phyloP scores from a whole-genome alignment of 2,113 vertebrate species.

The Cephalophus harveyi region DNA sequence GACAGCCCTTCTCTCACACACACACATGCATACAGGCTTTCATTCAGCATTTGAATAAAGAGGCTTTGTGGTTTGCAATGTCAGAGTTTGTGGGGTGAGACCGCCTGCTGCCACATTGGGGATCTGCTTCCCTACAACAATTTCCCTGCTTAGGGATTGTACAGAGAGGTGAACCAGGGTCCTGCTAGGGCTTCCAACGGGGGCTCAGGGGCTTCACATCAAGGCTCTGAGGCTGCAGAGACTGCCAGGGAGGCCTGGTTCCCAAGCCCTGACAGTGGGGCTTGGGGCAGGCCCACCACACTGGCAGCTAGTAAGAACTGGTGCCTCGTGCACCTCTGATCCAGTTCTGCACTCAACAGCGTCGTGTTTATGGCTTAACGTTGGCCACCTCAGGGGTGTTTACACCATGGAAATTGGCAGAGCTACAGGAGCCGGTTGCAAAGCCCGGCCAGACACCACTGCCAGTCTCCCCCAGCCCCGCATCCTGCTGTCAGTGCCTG shows the following conservation, averaged over 20 bases:
- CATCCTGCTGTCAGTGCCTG: accelerated
- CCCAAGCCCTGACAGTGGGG: not conserved
- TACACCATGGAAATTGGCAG: accelerated
- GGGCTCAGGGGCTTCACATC: not conserved
- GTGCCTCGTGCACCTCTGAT: accelerated
- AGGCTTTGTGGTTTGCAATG: not conserved
- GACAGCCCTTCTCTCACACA: not conserved
- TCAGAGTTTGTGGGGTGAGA: not conserved
- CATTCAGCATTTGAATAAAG: not conserved
- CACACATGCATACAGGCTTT: not conserved
- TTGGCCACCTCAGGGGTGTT: not conserved
- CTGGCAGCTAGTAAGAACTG: not conserved
- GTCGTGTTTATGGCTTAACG: not conserved
- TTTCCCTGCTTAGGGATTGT: not conserved
- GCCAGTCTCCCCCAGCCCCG: not conserved
- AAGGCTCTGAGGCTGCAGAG: not conserved
- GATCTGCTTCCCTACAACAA: not conserved
- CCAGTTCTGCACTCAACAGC: not conserved
- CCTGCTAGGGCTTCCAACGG: not conserved
- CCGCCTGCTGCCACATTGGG: not conserved
- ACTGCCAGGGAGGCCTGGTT: not conserved
- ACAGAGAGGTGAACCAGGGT: not conserved
- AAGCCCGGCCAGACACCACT: accelerated
- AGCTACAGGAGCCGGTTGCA: not conserved
- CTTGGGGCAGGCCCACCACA: not conserved